Conservation (phyloP, 1,140 invertebrate species). For the Chionoecetes opilio region DNA sequence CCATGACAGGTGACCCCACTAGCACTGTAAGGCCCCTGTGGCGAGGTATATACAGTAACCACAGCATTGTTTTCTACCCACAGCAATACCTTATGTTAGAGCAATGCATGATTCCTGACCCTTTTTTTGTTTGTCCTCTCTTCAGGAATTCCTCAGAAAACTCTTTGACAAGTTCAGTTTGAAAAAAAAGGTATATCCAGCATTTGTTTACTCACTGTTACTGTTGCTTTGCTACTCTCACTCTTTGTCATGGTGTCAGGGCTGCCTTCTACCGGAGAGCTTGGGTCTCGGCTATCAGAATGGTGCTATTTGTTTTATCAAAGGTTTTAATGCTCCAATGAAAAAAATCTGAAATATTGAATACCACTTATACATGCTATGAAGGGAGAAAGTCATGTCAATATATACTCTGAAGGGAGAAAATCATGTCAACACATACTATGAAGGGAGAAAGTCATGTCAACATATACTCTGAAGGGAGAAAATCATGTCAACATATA, state of each 20-base stretch:
- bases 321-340: too few relatives aligned
- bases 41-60: background rate
- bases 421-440: too few relatives aligned
- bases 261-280: too few relatives aligned
- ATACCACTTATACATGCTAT: too few relatives aligned
- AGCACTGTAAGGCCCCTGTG: background rate
- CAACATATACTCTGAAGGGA: too few relatives aligned
- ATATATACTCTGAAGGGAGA: too few relatives aligned
- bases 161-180: slow-evolving; percentile 62
- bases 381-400: too few relatives aligned
- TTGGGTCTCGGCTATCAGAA: too few relatives aligned
- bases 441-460: too few relatives aligned
- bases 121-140: slow-evolving; percentile 48
- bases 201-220: slow-evolving; percentile 3
- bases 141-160: slow-evolving; percentile 72
- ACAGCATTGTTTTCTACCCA: background rate
- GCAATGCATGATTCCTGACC: slow-evolving; percentile 61
- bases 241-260: background rate
- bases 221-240: background rate
- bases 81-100: background rate
- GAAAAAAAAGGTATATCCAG: slow-evolving; percentile 67
- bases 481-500: too few relatives aligned
- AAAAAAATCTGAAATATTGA: too few relatives aligned
- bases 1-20: background rate
- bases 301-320: too few relatives aligned